phyloP scores from a whole-genome alignment of 1,140 invertebrate genomes.

The Rhyacophila brunnea region DNA sequence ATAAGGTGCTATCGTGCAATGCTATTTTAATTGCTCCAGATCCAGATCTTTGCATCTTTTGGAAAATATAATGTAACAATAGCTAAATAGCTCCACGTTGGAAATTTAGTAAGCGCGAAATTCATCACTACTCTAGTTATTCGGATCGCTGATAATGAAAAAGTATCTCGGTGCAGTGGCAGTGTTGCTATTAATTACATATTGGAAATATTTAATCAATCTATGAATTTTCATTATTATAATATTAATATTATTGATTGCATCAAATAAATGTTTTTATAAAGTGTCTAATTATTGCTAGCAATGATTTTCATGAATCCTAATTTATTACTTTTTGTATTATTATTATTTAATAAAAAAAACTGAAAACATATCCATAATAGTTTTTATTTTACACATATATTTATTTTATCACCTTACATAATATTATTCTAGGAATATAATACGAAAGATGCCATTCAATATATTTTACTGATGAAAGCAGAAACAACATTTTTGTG shows the following conservation, averaged over 20 bases:
- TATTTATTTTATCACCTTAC: too few relatives aligned
- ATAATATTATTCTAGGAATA: too few relatives aligned
- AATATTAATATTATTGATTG: constrained; percentile 12
- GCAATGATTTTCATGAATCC: constrained; percentile 34
- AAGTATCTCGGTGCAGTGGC: not conserved
- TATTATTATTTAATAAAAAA: constrained; percentile 37
- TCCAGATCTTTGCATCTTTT: not conserved
- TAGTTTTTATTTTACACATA: constrained; percentile 13
- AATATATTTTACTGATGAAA: too few relatives aligned
- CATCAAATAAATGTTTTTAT: constrained; percentile 27
- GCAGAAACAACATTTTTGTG: too few relatives aligned
- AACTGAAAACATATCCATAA: constrained; percentile 17
- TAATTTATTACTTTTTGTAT: constrained; percentile 37
- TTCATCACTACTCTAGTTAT: not conserved
- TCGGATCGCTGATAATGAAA: not conserved
- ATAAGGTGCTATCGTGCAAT: constrained; percentile 35
- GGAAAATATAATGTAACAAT: constrained; percentile 1
- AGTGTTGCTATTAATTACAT: not conserved
- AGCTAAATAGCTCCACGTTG: constrained; percentile 12
- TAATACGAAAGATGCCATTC: too few relatives aligned
- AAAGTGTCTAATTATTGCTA: constrained; percentile 32
- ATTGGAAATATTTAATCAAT: constrained; percentile 5
- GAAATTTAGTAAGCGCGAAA: not conserved
- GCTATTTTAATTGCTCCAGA: not conserved
- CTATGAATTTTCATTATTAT: not conserved